Conservation (phyloP, 2,797 vertebrate species). For the Mionectes olivaceus region DNA sequence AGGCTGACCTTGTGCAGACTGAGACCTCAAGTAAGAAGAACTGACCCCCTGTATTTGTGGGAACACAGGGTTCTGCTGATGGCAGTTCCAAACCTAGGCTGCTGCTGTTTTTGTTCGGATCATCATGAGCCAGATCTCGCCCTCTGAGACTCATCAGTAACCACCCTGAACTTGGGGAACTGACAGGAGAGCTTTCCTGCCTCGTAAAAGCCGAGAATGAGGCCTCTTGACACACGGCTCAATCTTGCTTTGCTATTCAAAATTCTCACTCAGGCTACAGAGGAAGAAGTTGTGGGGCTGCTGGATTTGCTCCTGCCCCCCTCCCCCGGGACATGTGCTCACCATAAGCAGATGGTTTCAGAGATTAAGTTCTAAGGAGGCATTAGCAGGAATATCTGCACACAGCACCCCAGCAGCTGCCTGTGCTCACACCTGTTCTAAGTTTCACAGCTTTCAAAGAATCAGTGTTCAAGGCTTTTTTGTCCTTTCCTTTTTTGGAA, state of each 20-base stretch:
- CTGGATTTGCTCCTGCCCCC: constrained; percentile 2
- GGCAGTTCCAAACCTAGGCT: neutral
- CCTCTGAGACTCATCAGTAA: neutral
- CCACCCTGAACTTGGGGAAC: neutral
- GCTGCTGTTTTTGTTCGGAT: neutral
- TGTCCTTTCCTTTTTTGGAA: constrained; percentile 52
- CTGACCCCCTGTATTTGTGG: neutral
- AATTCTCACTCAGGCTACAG: constrained; percentile 17
- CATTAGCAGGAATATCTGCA: constrained; percentile 70
- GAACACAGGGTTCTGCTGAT: neutral
- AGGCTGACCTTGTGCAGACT: neutral
- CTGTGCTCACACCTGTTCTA: constrained; percentile 72
- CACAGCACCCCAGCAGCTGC: constrained; percentile 67
- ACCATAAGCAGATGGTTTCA: constrained; percentile 72
- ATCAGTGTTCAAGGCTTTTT: constrained; percentile 64
- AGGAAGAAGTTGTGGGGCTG: neutral
- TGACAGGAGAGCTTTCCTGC: neutral
- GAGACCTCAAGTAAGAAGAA: neutral
- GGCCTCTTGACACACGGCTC: neutral
- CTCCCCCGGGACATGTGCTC: constrained; percentile 59
- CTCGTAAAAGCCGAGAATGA: neutral
- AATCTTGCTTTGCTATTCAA: neutral
- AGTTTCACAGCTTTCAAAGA: constrained; percentile 76
- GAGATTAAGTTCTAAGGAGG: constrained; percentile 76
- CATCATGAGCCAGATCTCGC: neutral